These are phyloP conservation scores for Nothura maculosa DNA, from an alignment of 2,797 vertebrate genomes.

Conservation along the genomic window DNA sequence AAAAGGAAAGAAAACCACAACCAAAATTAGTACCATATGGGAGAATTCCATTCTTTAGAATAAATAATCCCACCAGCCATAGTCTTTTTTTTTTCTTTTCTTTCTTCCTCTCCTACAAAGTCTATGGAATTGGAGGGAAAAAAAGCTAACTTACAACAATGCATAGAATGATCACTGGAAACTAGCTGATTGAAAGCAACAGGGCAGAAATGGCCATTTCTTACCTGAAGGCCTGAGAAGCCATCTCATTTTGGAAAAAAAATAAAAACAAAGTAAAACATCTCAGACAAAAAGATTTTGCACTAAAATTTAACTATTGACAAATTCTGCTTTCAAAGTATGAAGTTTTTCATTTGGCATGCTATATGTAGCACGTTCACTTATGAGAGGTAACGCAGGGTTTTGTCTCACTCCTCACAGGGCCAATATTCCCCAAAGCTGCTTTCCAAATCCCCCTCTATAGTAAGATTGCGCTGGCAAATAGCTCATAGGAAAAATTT, in stretches of 20 bases:
- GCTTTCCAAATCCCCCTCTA: not conserved
- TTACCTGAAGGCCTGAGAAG: not conserved
- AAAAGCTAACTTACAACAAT: constrained; percentile 4
- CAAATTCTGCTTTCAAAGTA: not conserved
- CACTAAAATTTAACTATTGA: not conserved
- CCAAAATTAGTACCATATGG: constrained; percentile 37
- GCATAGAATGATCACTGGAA: constrained; percentile 6
- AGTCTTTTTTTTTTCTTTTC: not conserved
- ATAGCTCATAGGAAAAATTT: not conserved
- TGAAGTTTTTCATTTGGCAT: not conserved
- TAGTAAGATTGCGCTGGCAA: not conserved
- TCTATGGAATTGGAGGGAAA: not conserved
- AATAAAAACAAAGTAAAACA: not conserved
- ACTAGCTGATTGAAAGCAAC: not conserved
- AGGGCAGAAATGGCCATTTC: constrained; percentile 2
- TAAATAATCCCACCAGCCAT: constrained; percentile 32
- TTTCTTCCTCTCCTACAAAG: not conserved
- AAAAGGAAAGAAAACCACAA: constrained; percentile 52
- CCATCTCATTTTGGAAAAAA: not conserved
- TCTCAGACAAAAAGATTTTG: not conserved
- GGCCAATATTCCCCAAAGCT: not conserved
- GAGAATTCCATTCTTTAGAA: constrained; percentile 24
- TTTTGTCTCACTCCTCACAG: not conserved
- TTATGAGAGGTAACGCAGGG: not conserved
- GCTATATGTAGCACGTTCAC: not conserved